Evolutionary conservation across 2,888 invertebrate species (phyloP), one percentile per base, ranked within the genome.

Genomic region (Rhogogaster chlorosoma): DNA sequence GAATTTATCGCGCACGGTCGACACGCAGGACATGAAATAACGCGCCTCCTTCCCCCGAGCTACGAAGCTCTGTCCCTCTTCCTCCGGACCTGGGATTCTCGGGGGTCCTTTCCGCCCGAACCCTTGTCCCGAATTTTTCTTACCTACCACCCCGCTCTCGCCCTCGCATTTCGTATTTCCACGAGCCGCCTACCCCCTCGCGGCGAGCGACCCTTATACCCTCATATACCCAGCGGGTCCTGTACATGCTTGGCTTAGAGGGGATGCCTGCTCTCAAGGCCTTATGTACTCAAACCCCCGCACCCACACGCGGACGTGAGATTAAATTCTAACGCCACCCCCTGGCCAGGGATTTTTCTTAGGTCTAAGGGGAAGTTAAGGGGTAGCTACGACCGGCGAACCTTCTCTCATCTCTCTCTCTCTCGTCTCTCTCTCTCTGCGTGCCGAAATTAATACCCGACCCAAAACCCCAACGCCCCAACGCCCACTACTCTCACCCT

Each of bases 371-470:
- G 73, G 84, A 64, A 61, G 57, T 61, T 18, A 61, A 38, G 80
- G 61, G 77, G 38, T 42, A 42, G 42, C 49, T 61, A 26, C 61
- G 26, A 61, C 22, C 26, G 10, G 12, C 61, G 26, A 61, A 22
- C 61, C 61, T 45, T 38, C 26, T 22, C n/a, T 26, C 26, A 0
- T 49, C 29, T 75, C 75, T 49, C 73, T 75, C 75, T 38, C 49
- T 57, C 26, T 80, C 2, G 53, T 42, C 70, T 57, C 38, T 71
- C 73, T 61, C 57, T 82, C 84, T 84, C 38, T 88, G 88, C 89
- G 89, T 90, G 88, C 91, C 91, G 90, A 91, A 92, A 93, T 92
- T 92, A 92, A 93, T 92, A 92, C 91, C 88, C 90, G 87, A 89
- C 88, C 90, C n/a, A 73, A 84, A 80, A 32, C 61, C 85, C 84